These are phyloP conservation scores for Cololabis saira DNA, from an alignment of 2,113 vertebrate species.

Conservation along the genomic window DNA sequence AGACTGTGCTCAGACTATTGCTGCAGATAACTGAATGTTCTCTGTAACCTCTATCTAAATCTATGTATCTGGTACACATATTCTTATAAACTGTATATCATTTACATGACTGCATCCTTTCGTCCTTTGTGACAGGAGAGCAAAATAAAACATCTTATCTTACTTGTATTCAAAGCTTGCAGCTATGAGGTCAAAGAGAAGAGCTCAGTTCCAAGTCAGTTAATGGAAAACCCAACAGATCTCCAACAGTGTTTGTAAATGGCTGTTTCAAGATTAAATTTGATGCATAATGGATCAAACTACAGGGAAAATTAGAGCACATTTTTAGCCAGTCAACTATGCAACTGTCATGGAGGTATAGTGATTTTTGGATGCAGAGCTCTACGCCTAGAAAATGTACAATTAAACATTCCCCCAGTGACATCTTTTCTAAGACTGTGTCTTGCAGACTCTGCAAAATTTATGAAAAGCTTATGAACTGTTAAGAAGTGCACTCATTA, in stretches of 20 bases:
- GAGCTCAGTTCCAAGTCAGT: neutral
- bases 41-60: neutral
- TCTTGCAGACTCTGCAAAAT: constrained; percentile 10
- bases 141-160: neutral
- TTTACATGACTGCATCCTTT: neutral
- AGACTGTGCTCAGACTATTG: neutral
- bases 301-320: neutral
- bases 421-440: neutral
- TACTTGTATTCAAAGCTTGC: neutral
- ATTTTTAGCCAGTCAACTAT: neutral
- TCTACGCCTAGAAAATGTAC: neutral
- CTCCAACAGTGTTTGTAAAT: neutral
- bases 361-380: neutral
- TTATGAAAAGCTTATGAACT: neutral
- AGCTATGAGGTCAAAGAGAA: neutral
- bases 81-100: constrained; percentile 1
- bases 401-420: neutral
- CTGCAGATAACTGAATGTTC: neutral
- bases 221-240: neutral
- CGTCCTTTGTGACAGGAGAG: neutral
- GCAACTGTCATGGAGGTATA: neutral
- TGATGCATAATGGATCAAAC: neutral
- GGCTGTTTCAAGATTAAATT: neutral
- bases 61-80: neutral
- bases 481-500: constrained; percentile 1